Conservation (phyloP, 2,888 invertebrate species). For the Spialia ferax region DNA sequence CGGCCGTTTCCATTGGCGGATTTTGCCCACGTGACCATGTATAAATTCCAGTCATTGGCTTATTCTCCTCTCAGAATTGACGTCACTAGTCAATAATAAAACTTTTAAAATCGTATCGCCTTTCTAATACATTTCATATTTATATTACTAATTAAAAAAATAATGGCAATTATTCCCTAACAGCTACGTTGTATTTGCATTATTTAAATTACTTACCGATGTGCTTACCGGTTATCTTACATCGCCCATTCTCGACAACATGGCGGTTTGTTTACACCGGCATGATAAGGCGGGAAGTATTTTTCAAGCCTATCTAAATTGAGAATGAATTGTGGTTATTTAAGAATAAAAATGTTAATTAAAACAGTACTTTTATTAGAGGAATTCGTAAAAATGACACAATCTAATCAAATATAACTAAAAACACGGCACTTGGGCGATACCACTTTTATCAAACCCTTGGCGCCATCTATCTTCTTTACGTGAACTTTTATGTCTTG, state of each 20-base stretch:
- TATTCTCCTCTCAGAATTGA: constrained; percentile 53
- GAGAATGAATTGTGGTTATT: constrained; percentile 29
- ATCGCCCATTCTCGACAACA: constrained; percentile 75
- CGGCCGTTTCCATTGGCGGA: constrained; percentile 77
- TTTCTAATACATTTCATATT: neutral
- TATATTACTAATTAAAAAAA: neutral
- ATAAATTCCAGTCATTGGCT: constrained; percentile 74
- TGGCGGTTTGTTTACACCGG: constrained; percentile 88
- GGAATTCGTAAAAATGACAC: constrained; percentile 54
- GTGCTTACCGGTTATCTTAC: constrained; percentile 62
- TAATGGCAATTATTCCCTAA: constrained; percentile 7
- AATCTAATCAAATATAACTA: constrained; percentile 52
- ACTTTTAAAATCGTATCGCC: constrained; percentile 46
- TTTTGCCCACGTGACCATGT: constrained; percentile 81
- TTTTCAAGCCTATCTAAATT: constrained; percentile 48
- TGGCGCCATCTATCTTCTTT: constrained; percentile 63
- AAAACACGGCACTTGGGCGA: constrained; percentile 72
- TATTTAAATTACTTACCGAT: constrained; percentile 50
- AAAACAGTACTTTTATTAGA: constrained; percentile 66
- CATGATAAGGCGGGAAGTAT: constrained; percentile 83
- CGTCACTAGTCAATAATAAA: constrained; percentile 61
- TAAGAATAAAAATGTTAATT: constrained; percentile 36
- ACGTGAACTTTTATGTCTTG: constrained; percentile 44
- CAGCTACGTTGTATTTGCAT: neutral
- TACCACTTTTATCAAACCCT: constrained; percentile 64